Percentiles rank a stretch among this genome's conserved stretches.
Evolutionary conservation across 2,797 vertebrate species (phyloP).

Genomic region (Falco cherrug): DNA sequence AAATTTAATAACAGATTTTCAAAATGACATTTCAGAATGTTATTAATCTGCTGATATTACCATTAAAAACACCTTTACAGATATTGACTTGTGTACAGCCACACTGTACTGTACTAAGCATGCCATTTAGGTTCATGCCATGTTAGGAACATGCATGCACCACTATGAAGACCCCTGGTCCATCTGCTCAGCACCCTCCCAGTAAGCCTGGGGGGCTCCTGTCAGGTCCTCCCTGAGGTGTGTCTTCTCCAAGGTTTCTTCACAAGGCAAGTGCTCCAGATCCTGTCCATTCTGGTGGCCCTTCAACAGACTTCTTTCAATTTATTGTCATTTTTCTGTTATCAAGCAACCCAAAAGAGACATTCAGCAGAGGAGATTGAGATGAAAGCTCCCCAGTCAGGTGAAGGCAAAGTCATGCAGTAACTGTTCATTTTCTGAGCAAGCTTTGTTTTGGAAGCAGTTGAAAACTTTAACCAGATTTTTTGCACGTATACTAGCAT

Average conservation of each 20-base stretch:
- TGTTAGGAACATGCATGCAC: neutral
- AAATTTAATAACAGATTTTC: neutral
- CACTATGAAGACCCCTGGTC: neutral
- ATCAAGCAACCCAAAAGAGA: neutral
- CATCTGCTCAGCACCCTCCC: neutral
- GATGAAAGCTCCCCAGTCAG: neutral
- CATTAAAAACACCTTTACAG: neutral
- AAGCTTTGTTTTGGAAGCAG: neutral
- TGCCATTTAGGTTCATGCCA: neutral
- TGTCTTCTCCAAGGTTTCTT: neutral
- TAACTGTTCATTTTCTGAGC: neutral
- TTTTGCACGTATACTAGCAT: neutral
- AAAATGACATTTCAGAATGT: neutral
- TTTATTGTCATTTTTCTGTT: neutral
- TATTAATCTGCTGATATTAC: neutral
- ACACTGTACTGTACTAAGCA: neutral
- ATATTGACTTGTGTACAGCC: neutral
- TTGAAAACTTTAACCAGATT: neutral
- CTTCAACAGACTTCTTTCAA: neutral
- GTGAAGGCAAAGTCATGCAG: accelerated
- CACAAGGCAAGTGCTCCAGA: neutral
- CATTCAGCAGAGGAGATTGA: neutral
- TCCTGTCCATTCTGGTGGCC: neutral
- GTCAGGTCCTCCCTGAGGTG: neutral
- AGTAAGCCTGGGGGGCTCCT: neutral